These are phyloP conservation scores for Dermatemys mawii DNA, from an alignment of 2,113 vertebrate genomes.

Conservation along the genomic window DNA sequence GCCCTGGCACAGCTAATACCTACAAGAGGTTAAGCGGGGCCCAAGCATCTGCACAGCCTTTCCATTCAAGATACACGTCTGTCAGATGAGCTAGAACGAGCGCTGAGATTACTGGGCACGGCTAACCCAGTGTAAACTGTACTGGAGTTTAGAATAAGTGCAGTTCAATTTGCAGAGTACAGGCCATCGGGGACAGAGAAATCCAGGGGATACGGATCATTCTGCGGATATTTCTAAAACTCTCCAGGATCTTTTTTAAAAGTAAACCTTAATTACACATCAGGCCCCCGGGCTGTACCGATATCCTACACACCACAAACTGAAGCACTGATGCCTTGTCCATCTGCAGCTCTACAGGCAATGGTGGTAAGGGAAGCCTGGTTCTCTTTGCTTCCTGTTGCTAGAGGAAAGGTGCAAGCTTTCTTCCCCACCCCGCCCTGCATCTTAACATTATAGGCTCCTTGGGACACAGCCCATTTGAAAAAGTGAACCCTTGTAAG, in stretches of 20 bases:
- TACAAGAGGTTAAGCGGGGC: constrained; percentile 16
- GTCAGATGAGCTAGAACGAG: neutral
- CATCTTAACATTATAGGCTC: neutral
- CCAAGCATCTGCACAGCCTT: constrained; percentile 33
- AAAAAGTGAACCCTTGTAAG: neutral
- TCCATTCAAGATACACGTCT: constrained; percentile 60
- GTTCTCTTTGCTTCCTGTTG: neutral
- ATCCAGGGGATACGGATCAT: neutral
- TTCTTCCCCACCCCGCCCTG: neutral
- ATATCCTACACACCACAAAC: neutral
- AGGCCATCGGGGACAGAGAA: neutral
- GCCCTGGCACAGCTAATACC: neutral
- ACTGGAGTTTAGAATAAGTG: neutral
- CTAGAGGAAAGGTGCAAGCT: neutral
- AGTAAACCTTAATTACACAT: neutral
- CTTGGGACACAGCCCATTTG: neutral
- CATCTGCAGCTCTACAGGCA: neutral
- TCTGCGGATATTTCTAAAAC: neutral
- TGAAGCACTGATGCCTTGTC: neutral
- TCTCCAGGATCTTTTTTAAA: neutral
- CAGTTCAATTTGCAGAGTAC: neutral
- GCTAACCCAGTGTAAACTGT: neutral
- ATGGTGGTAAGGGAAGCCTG: too few species aligned
- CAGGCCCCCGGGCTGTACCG: neutral
- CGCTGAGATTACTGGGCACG: neutral